Evolutionary conservation across 1,140 invertebrate genomes (phyloP).

Genomic region (Drosophila funebris): DNA sequence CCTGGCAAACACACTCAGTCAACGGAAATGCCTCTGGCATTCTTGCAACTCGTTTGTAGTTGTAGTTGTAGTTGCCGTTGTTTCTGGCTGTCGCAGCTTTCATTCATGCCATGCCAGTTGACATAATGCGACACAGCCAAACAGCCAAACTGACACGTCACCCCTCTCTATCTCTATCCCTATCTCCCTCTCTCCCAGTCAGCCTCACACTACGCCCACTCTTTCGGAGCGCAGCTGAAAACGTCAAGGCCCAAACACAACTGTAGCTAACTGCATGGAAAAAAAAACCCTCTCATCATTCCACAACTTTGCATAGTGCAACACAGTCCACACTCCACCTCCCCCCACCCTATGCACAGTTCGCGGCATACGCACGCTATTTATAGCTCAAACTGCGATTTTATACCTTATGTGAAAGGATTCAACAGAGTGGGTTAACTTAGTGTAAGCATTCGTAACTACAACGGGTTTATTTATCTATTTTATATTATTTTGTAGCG

Average conservation of each 20-base stretch:
- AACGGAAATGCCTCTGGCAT: conserved; percentile 41
- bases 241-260: conserved; percentile 6
- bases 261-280: conserved; percentile 34
- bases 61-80: conserved; percentile 36
- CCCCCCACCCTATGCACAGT: not conserved
- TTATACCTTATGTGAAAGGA: not conserved
- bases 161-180: not conserved
- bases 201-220: not conserved
- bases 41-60: conserved; percentile 42
- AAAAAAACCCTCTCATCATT: conserved; percentile 6
- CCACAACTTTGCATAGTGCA: conserved; percentile 12
- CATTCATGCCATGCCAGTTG: conserved; percentile 71
- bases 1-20: conserved; percentile 36
- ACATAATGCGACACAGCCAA: conserved; percentile 69
- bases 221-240: conserved; percentile 8
- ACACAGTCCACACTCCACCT: not conserved
- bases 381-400: conserved; percentile 31
- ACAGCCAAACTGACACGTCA: conserved; percentile 22
- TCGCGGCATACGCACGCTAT: conserved; percentile 27
- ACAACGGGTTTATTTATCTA: no score
- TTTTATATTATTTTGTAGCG: no score
- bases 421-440: not conserved
- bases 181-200: not conserved
- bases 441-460: not conserved
- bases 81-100: conserved; percentile 55